Percentiles rank a stretch among this genome's conserved stretches.
These are phyloP conservation scores for Burhinus oedicnemus DNA, from an alignment of 2,113 vertebrate species.

Conservation along the genomic window DNA sequence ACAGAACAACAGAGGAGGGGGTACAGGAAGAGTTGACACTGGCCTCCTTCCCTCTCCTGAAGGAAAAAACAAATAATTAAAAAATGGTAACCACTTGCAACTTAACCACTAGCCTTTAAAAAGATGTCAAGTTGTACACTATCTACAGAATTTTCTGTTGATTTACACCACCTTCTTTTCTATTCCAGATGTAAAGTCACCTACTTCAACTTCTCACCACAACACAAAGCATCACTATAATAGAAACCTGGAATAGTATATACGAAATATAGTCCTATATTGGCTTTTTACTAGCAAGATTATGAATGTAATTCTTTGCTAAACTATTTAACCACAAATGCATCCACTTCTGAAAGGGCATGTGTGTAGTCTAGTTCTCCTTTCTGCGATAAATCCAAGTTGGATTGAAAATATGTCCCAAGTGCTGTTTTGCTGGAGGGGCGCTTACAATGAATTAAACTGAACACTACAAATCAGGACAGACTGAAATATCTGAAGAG, in stretches of 20 bases:
- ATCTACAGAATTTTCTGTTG: background rate
- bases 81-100: background rate
- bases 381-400: background rate
- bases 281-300: background rate
- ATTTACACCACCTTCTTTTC: background rate
- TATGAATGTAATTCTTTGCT: background rate
- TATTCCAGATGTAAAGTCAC: background rate
- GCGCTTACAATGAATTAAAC: background rate
- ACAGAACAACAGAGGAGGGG: background rate
- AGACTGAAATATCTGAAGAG: background rate
- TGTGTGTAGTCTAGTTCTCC: background rate
- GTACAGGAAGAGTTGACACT: background rate
- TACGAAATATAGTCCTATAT: background rate
- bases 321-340: background rate
- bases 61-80: background rate
- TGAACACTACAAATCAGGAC: background rate
- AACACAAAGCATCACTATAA: background rate
- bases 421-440: background rate
- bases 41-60: background rate
- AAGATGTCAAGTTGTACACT: background rate
- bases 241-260: background rate
- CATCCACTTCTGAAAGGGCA: background rate
- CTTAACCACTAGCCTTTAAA: background rate
- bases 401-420: background rate
- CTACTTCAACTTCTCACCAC: background rate